Conservation (phyloP, 2,888 invertebrate species). For the Trisateles emortualis region DNA sequence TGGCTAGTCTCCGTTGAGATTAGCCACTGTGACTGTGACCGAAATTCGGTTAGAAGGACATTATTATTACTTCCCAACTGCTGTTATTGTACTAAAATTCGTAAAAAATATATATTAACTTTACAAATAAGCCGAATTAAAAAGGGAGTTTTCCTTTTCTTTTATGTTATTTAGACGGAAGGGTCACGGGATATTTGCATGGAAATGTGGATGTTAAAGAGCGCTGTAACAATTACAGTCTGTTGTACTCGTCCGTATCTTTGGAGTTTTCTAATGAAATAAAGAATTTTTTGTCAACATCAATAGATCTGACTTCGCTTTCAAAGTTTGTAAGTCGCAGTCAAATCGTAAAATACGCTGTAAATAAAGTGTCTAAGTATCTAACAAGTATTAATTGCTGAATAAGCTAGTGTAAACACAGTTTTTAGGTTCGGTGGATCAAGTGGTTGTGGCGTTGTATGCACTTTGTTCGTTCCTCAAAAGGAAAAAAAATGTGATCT, state of each 20-base stretch:
- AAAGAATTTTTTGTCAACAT: conserved; percentile 26
- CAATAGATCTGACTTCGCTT: neutral
- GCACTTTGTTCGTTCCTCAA: too few species aligned
- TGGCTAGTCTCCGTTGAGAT: too few species aligned
- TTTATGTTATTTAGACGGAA: conserved; percentile 29
- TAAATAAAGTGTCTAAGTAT: too few species aligned
- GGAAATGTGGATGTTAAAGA: conserved; percentile 40
- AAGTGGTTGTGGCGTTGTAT: too few species aligned
- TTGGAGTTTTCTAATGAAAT: conserved; percentile 26
- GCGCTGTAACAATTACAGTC: conserved; percentile 31
- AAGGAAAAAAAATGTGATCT: too few species aligned
- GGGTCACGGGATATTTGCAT: conserved; percentile 37
- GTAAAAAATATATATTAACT: neutral
- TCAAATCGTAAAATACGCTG: neutral
- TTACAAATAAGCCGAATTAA: conserved; percentile 33
- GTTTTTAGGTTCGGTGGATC: too few species aligned
- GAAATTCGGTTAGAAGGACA: too few species aligned
- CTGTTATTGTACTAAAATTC: too few species aligned
- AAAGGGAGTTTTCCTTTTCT: conserved; percentile 30
- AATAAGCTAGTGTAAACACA: too few species aligned
- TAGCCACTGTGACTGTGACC: too few species aligned
- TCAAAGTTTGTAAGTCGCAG: neutral
- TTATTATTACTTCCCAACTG: too few species aligned
- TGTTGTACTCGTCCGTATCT: conserved; percentile 26
- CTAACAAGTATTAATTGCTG: too few species aligned